Evolutionary conservation across 2,888 invertebrate genomes (phyloP).

Genomic region (Teinopalpus imperialis): DNA sequence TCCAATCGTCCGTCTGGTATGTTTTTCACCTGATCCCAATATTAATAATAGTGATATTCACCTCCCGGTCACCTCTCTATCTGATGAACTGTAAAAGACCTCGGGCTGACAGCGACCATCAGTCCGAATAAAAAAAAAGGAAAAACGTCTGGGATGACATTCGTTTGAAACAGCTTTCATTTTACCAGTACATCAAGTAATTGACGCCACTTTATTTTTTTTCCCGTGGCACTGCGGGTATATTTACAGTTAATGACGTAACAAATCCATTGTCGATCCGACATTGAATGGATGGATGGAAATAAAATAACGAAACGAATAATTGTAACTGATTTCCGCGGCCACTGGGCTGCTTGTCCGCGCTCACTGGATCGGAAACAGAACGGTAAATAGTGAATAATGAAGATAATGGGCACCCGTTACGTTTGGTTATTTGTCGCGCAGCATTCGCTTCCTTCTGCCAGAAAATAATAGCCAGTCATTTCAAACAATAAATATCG

Average conservation of each 20-base stretch:
- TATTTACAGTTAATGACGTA: constrained; percentile 15
- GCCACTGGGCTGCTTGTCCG: constrained; percentile 35
- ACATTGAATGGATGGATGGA: constrained; percentile 4
- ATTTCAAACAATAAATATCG: background rate
- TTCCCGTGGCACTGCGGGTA: background rate
- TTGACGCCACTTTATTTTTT: too few species aligned
- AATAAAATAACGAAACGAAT: constrained; percentile 19
- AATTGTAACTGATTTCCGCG: constrained; percentile 26
- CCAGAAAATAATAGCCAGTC: background rate
- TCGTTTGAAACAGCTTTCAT: constrained; percentile 2
- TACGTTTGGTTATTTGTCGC: background rate
- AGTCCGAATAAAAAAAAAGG: too few species aligned
- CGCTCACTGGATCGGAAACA: constrained; percentile 64
- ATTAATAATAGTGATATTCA: too few species aligned
- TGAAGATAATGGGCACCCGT: background rate
- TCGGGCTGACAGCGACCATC: too few species aligned
- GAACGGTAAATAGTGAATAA: constrained; percentile 44
- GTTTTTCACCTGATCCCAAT: too few species aligned
- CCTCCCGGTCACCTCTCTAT: too few species aligned
- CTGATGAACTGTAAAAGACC: too few species aligned
- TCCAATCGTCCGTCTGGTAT: too few species aligned
- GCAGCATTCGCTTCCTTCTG: background rate
- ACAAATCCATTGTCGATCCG: constrained; percentile 15
- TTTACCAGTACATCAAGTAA: background rate
- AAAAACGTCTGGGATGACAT: too few species aligned